phyloP scores from a whole-genome alignment of 2,888 invertebrate species.

The Monochamus alternatus region DNA sequence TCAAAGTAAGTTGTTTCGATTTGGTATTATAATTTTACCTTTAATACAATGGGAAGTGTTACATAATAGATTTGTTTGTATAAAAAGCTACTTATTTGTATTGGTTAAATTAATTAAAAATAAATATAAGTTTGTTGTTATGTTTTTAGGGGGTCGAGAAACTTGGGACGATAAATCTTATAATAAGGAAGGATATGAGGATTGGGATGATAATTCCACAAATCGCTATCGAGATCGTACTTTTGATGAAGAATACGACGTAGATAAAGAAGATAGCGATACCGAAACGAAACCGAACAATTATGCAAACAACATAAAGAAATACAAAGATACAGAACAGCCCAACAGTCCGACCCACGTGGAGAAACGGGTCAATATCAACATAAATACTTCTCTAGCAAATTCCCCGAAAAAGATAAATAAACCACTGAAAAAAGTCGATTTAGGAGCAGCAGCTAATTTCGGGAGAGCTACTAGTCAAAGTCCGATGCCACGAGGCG shows the following conservation, averaged over 20 bases:
- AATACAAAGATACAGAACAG: constrained; percentile 61
- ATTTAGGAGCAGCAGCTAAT: constrained; percentile 80
- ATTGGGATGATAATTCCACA: constrained; percentile 62
- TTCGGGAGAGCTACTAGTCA: constrained; percentile 74
- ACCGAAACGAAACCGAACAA: constrained; percentile 73
- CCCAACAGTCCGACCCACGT: constrained; percentile 49
- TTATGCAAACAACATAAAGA: constrained; percentile 56
- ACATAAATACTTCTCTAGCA: constrained; percentile 68
- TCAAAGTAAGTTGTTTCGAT: constrained; percentile 2
- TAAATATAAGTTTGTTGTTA: neutral
- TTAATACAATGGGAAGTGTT: too few species aligned
- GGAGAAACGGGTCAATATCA: constrained; percentile 71
- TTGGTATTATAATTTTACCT: neutral
- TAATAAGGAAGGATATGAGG: constrained; percentile 63
- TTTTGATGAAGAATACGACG: constrained; percentile 77
- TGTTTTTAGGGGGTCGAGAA: constrained; percentile 58
- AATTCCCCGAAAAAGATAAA: constrained; percentile 68
- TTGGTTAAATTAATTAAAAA: too few species aligned
- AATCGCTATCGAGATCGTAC: constrained; percentile 65
- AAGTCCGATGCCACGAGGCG: constrained; percentile 61
- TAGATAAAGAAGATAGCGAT: constrained; percentile 80
- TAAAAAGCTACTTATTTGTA: neutral
- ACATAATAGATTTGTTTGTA: neutral
- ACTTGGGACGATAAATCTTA: constrained; percentile 67
- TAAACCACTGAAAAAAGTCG: constrained; percentile 74